Base-by-base conservation (phyloP, 1,140 invertebrate genomes). In the Lepidurus arcticus region DNA sequence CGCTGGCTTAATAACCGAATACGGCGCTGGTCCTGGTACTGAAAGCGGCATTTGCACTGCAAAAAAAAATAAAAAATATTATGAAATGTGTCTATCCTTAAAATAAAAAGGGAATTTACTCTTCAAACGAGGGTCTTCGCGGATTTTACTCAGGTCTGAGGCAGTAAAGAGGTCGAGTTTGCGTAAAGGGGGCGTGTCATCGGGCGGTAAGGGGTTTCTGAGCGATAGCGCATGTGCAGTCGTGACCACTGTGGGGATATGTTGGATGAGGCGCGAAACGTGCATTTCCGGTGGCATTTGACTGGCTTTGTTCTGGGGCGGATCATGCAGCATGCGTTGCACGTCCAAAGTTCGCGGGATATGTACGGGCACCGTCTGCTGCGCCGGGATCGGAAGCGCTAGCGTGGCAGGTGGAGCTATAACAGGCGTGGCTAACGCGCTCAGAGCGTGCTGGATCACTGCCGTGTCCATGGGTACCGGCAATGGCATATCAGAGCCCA, bases 221-320 rank as follows among this genome's bases (percentile, higher is more conserved):
- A 65, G 53, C 53, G 13, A 65, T n/a, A 21, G 53, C 16, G 53
- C 21, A n/a, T 13, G 21, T 65, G 53, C 53, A 42, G 77, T 21
- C n/a, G 26, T 75, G 24, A 21, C 73, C 24, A 21, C 45, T 26
- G 73, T 42, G 42, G 78, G 78, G 34, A 26, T n/a, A 21, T 78
- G 73, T 21, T 78, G 73, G 21, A 78, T 78, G 26, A 78, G 44
- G 43, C 78, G 78, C 16, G 44, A 75, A 73, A 78, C 73, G 11
- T 78, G 73, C 73, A 78, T 45, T 45, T 78, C 78, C 42, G 78
- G 78, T 9, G 78, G 78, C 43, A 78, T 65, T 7, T 21, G 65
- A 11, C 45, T 47, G 16, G 44, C 73, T n/a, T 34, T 42, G 7
- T 13, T 5, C 42, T 73, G 65, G 0, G 45, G 53, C 16, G 53